These are phyloP conservation scores for Nymphalis polychloros DNA, from an alignment of 2,888 invertebrate species.

Conservation along the genomic window DNA sequence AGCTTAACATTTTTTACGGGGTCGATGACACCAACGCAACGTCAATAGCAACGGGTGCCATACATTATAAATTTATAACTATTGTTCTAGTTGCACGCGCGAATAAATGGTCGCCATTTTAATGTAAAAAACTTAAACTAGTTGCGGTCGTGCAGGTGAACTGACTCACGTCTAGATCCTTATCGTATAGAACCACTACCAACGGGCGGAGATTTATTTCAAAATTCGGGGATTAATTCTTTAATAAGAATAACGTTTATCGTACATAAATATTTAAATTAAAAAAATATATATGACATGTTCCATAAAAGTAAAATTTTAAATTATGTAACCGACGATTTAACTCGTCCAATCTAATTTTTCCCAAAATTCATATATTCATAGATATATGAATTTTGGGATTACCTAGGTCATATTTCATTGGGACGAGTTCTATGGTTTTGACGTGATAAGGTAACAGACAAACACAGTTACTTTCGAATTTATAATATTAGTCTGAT, in stretches of 20 bases:
- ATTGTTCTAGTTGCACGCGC: constrained; percentile 14
- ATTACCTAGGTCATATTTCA: too few relatives aligned
- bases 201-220: constrained; percentile 15
- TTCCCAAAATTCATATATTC: neutral
- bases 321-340: too few relatives aligned
- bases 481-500: too few relatives aligned
- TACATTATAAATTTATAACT: constrained; percentile 9
- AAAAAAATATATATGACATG: neutral
- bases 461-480: too few relatives aligned
- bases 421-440: too few relatives aligned
- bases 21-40: constrained; percentile 55
- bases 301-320: too few relatives aligned
- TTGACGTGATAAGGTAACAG: too few relatives aligned
- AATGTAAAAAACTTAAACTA: constrained; percentile 33
- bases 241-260: neutral
- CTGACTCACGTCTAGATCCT: constrained; percentile 36
- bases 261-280: neutral
- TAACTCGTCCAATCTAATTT: too few relatives aligned
- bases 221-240: constrained; percentile 2
- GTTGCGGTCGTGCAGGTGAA: constrained; percentile 33
- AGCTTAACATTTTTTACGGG: constrained; percentile 49
- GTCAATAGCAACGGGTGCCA: neutral
- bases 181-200: constrained; percentile 22
- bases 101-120: constrained; percentile 20
- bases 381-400: too few relatives aligned